Evolutionary conservation across 2,888 invertebrate genomes (phyloP).

Genomic region (Auanema freiburgensis): DNA sequence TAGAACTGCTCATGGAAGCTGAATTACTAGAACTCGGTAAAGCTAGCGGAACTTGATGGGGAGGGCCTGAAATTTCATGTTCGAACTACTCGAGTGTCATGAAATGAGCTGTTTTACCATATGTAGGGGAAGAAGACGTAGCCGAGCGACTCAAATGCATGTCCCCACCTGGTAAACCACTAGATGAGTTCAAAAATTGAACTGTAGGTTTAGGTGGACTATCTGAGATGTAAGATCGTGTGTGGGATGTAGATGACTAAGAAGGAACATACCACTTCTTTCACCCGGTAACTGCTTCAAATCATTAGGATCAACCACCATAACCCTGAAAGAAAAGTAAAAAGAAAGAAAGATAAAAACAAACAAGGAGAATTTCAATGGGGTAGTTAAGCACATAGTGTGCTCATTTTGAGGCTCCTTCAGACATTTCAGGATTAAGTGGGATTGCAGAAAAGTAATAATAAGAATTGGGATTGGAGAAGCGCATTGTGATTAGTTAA

Average conservation of each 20-base stretch:
- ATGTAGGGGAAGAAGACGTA: not conserved
- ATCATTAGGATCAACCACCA: slow-evolving; percentile 2
- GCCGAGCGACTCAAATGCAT: slow-evolving; percentile 9
- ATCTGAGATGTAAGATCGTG: not conserved
- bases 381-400: not conserved
- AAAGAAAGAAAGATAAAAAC: not conserved
- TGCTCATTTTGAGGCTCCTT: slow-evolving; percentile 12
- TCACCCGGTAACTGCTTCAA: too few relatives aligned
- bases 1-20: too few relatives aligned
- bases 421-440: slow-evolving; percentile 23
- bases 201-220: not conserved
- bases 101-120: not conserved
- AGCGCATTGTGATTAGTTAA: too few relatives aligned
- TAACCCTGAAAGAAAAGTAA: slow-evolving; percentile 6
- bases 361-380: slow-evolving; percentile 1
- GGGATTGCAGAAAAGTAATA: slow-evolving; percentile 12
- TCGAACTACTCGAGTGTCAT: too few relatives aligned
- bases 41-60: slow-evolving; percentile 8
- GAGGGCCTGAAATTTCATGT: not conserved
- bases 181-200: slow-evolving; percentile 3
- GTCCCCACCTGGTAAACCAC: slow-evolving; percentile 21
- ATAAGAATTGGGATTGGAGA: not conserved
- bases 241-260: not conserved
- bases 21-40: slow-evolving; percentile 1
- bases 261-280: too few relatives aligned